Base-by-base conservation (phyloP, 2,888 invertebrate genomes). In the Oxyscelio sp. region DNA sequence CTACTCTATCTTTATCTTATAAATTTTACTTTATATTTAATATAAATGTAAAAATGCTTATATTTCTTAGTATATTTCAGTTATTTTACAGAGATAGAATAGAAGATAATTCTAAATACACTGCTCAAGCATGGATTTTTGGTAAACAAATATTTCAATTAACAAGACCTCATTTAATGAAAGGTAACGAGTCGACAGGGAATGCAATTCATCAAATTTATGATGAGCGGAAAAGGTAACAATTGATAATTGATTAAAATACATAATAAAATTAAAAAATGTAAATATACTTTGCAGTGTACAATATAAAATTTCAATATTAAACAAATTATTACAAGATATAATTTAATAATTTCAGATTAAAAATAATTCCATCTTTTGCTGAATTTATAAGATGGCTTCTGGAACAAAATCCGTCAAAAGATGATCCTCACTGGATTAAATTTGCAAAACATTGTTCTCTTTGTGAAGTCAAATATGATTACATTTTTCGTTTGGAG, bases 371-470 rank as follows among this genome's bases (percentile, higher is more conserved):
- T 24, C 94, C 94, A 48, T 90, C 92, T 6, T 94, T 94, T 78
- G 83, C 88, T 61, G 94, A 94, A 85, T 94, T 94, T 66, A 38
- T 92, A 19, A 83, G 83, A 8, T 94, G 94, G 93, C 87, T 94
- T 24, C 61, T 94, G 45, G 66, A 73, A 11, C 89, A 91, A 84
- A 81, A 88, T 15, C 54, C 88, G 4, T 79, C 83, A 6, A 87
- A 87, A 19, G 91, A 93, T 54, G 94, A 94, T 86, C 90, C 90
- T n/a, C 94, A 94, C 70, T 94, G 94, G 94, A 81, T 86, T 78
- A 91, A 83, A 34, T 94, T 93, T 85, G 85, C 92, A 54, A 90
- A 85, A 4, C 94, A 94, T 17, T 94, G 94, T 45, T 90, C 91
- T 1, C 81, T 93, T 9, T 94, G 94, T 45, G 77, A 87, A 50